Evolutionary conservation across 2,113 vertebrate species (phyloP), one percentile per base, ranked within the genome.

Genomic region (Oreotrochilus melanogaster): DNA sequence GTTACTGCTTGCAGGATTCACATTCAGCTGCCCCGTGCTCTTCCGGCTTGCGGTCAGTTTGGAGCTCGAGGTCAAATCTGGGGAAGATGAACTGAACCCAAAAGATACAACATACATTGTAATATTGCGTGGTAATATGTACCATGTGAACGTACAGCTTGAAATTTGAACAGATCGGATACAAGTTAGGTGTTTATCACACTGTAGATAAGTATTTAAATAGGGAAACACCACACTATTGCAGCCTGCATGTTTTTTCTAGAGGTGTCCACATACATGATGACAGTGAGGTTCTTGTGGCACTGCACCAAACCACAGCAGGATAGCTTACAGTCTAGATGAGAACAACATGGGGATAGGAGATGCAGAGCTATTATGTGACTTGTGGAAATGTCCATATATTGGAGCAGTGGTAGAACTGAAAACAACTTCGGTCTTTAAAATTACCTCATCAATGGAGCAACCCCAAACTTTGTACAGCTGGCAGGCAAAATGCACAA

Each of bases 1-100:
- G 24, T 70, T 98, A 79, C 98, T 45, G 9, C 96, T 48, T 18
- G 97, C 89, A 9, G 99, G 98, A 18, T 98, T 99, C 88, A 99
- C 97, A 24, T 99, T 99, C 22, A 99, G 96, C 92, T 99, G 99
- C 14, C 99, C 99, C 0, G 99, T 99, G 97, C 99, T 99, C 95
- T 99, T 99, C 43, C 99, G 96, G 97, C 98, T 99, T 65, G 98
- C 98, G 10, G 98, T 98, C 80, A 99, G 97, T 96, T 99, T 99
- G 61, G 98, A 98, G 88, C 97, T 99, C 2, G 98, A 98, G 83
- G 98, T 97, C 85, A 99, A 98, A 96, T 99, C 99, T 48, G 99
- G 99, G 3, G 99, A 99, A 31, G 99, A 99, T 21, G 99, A 99
- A 85, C 99, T 94, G 94, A 87, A 85, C 64, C 78, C 78, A 94